Conservation (phyloP, 37 sponge, comb jelly and placozoan species). For the Crambe crambe region DNA sequence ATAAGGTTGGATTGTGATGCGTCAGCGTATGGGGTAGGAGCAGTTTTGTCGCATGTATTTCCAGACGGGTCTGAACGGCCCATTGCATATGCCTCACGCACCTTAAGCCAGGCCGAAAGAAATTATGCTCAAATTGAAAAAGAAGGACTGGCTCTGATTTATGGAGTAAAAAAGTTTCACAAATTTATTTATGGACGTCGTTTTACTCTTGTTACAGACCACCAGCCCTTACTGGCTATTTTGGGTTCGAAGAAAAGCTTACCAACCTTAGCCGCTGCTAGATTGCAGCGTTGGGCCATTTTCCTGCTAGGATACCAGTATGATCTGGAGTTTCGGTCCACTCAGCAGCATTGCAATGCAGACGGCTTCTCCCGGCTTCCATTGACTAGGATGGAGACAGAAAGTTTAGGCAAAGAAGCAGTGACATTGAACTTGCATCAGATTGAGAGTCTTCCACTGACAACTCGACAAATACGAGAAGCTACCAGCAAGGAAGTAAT, state of each 20-base stretch:
- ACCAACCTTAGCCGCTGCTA: not conserved
- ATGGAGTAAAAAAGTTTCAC: constrained; percentile 30
- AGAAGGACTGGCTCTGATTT: constrained; percentile 21
- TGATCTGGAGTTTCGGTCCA: not conserved
- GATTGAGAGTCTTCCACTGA: not conserved
- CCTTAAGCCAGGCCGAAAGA: not conserved
- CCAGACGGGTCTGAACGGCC: constrained; percentile 31
- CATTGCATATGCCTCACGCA: constrained; percentile 22
- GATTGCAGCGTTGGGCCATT: not conserved
- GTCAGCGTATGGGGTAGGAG: constrained; percentile 17
- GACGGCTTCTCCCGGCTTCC: not conserved
- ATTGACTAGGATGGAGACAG: not conserved
- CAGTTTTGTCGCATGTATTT: not conserved
- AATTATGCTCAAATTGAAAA: constrained; percentile 36
- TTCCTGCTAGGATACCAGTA: constrained; percentile 1
- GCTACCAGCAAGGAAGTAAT: not conserved
- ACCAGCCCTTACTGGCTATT: not conserved
- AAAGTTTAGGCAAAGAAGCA: not conserved
- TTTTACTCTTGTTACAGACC: not conserved
- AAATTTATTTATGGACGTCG: constrained; percentile 2
- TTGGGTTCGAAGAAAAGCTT: not conserved
- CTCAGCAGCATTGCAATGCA: not conserved
- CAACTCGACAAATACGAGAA: not conserved
- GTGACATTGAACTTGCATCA: not conserved
- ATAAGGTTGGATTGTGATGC: constrained; percentile 29